Evolutionary conservation across 2,113 vertebrate species (phyloP).

Genomic region (Labeo rohita): DNA sequence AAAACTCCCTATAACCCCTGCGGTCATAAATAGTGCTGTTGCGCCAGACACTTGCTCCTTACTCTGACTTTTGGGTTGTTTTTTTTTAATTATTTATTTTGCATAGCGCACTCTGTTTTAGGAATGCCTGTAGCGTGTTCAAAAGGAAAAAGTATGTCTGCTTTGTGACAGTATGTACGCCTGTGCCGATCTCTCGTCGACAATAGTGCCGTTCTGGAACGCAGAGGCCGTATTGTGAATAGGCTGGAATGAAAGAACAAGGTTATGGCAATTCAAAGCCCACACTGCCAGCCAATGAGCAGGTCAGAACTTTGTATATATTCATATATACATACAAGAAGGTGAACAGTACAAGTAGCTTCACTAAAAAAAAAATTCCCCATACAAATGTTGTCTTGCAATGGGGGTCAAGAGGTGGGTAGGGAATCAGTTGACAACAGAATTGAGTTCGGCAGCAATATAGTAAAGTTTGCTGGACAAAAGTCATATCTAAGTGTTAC

Average conservation of each 20-base stretch:
- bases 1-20: conserved; percentile 54
- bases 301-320: conserved; percentile 54
- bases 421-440: conserved; percentile 17
- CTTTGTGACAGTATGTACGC: conserved; percentile 42
- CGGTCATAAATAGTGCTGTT: conserved; percentile 48
- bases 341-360: too few relatives aligned
- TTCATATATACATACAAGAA: conserved; percentile 41
- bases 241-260: not conserved
- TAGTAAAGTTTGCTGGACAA: conserved; percentile 46
- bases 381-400: not conserved
- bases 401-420: conserved; percentile 44
- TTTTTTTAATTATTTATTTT: conserved; percentile 57
- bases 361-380: too few relatives aligned
- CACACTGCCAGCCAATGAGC: conserved; percentile 35
- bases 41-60: conserved; percentile 52
- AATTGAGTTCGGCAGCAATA: conserved; percentile 60
- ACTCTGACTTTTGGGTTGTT: conserved; percentile 43
- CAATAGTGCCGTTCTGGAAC: conserved; percentile 29
- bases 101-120: conserved; percentile 64
- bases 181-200: conserved; percentile 18
- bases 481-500: conserved; percentile 16
- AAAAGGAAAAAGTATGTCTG: conserved; percentile 54
- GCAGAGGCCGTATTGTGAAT: not conserved
- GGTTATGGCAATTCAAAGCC: not conserved
- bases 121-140: conserved; percentile 58